A percentile compares a stretch with the other conserved stretches of the same genome.
Conservation (phyloP, 2,888 invertebrate genomes). For the Drosophila mulleri region DNA sequence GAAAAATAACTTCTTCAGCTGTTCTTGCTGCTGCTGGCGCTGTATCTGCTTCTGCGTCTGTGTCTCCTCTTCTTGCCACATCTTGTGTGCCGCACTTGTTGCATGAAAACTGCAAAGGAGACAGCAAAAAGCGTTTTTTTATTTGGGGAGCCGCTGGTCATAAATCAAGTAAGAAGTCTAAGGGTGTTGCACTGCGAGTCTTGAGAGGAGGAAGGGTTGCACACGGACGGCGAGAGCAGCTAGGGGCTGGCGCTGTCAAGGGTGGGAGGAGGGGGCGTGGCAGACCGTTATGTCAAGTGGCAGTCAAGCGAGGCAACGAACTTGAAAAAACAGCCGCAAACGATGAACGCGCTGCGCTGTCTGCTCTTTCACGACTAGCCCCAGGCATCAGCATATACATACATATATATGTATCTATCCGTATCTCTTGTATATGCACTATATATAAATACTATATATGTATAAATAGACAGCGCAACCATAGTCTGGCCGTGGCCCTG, state of each 20-base stretch:
- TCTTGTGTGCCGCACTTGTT: constrained; percentile 40
- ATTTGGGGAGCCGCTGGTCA: constrained; percentile 43
- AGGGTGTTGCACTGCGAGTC: constrained; percentile 13
- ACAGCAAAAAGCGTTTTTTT: constrained; percentile 11
- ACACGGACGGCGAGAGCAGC: not conserved
- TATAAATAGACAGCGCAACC: not conserved
- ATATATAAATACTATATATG: constrained; percentile 22
- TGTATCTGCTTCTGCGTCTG: not conserved
- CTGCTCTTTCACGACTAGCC: constrained; percentile 15
- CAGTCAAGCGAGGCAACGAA: constrained; percentile 56
- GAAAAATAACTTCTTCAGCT: constrained; percentile 2
- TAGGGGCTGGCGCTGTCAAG: not conserved
- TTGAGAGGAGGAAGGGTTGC: not conserved
- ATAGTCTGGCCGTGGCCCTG: constrained; percentile 15
- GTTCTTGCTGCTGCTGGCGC: not conserved
- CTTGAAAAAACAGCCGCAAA: constrained; percentile 52
- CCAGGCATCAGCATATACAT: constrained; percentile 23
- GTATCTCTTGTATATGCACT: not conserved
- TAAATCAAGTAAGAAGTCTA: constrained; percentile 65
- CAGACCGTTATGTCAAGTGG: constrained; percentile 50
- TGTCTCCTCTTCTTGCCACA: not conserved
- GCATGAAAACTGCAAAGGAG: constrained; percentile 24
- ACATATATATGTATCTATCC: constrained; percentile 3
- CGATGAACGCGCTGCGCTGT: constrained; percentile 7
- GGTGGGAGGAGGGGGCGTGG: not conserved